Percentiles rank a stretch among this genome's conserved stretches.
Conservation (phyloP, 2,113 vertebrate species). For the Vulpes ferrilata region DNA sequence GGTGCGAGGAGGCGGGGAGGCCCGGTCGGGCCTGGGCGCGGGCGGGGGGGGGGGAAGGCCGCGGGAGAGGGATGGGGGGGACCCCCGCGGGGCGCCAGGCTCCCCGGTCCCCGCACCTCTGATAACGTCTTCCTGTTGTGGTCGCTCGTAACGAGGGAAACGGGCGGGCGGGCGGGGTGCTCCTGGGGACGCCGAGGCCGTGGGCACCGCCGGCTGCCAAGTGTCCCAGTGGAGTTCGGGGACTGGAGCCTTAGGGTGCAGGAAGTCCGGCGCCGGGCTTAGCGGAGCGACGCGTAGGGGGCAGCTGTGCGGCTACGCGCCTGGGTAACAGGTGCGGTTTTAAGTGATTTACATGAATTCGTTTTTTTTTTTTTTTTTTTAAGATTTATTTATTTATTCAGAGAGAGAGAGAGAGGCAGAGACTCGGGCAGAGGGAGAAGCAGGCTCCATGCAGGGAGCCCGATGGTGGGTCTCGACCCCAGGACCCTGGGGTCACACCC, state of each 20-base stretch:
- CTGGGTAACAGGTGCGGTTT: neutral
- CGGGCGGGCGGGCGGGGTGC: neutral
- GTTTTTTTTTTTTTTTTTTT: no score
- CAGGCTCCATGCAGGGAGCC: no score
- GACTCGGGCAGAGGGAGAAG: no score
- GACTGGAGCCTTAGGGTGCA: neutral
- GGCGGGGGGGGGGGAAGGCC: neutral
- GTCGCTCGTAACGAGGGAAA: neutral
- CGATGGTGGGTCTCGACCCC: no score
- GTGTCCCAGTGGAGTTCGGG: neutral
- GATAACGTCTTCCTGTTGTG: neutral
- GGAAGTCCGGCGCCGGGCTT: no score
- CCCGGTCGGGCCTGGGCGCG: neutral
- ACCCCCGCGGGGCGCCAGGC: no score
- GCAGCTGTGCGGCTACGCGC: no score
- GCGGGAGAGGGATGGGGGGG: neutral
- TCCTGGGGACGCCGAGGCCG: neutral
- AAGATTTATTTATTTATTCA: no score
- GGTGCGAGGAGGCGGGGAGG: constrained; percentile 87
- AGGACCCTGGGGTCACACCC: no score
- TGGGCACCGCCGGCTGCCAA: neutral
- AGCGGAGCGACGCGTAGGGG: no score
- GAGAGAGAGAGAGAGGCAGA: no score
- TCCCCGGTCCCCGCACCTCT: neutral
- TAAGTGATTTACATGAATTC: neutral